Percentiles rank a stretch among this genome's conserved stretches.
Evolutionary conservation across 1,140 invertebrate genomes (phyloP).

Genomic region (Temnothorax nylanderi): DNA sequence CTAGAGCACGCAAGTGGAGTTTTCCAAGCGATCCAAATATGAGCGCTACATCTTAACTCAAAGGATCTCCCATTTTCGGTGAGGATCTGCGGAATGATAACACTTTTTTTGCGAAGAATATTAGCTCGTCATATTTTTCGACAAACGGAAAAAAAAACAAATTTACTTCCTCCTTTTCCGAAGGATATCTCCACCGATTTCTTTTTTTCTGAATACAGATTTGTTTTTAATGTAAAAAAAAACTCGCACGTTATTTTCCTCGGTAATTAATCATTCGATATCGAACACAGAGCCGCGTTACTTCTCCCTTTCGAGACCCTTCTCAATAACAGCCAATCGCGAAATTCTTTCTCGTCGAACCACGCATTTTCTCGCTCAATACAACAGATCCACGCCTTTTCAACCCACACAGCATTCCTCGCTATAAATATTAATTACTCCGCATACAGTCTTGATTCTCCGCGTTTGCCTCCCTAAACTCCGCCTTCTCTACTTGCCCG

Average conservation of each 20-base stretch:
- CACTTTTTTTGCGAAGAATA: not conserved
- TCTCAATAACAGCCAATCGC: not conserved
- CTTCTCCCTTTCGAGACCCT: not conserved
- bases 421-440: not conserved
- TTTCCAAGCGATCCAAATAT: not conserved
- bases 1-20: not conserved
- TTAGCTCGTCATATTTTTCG: not conserved
- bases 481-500: not conserved
- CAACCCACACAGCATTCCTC: not conserved
- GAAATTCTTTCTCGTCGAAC: conserved; percentile 15
- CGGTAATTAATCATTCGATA: not conserved
- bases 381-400: not conserved
- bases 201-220: not conserved
- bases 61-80: not conserved
- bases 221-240: not conserved
- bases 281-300: not conserved
- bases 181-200: not conserved
- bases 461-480: not conserved
- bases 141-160: not conserved
- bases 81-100: too few species aligned
- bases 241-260: not conserved
- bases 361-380: not conserved
- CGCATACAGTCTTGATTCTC: not conserved
- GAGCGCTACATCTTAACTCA: not conserved
- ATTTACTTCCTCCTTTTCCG: not conserved